Base-by-base conservation (phyloP, 2,797 vertebrate species). In the Pangasius krempfi region DNA sequence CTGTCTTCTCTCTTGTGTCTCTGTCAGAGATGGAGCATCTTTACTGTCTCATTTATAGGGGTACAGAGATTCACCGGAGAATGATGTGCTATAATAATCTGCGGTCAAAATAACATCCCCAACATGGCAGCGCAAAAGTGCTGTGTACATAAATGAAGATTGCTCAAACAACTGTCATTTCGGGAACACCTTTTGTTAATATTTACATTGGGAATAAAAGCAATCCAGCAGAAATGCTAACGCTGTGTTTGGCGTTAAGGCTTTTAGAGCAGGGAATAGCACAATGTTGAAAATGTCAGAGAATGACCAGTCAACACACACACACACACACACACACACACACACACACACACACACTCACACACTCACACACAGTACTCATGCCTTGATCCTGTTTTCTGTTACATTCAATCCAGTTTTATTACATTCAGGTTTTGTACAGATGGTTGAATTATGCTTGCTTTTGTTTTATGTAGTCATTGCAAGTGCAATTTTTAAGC, bases 171-270 rank as follows among this genome's bases (percentile, higher is more conserved):
- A 20, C 84, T 62, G 80, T 50, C 81, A 54, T 88, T 87, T 40
- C 0, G 18, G 60, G 33, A 88, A 78, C 66, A 88, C 80, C 72
- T 27, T 88, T 56, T 54, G 72, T 37, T 68, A 88, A 85, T 88
- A 85, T 88, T 88, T 78, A 88, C 87, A 54, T 44, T 60, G 27
- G 20, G 50, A 88, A 64, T 88, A 66, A 88, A 85, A 84, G 58
- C 47, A 40, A 62, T 64, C n/a, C 25, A 1, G 9, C 58, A 37
- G 64, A 47, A 72, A 56, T 30, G 12, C n/a, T 37, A 37, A 27
- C 22, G 25, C 44, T 68, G 47, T 81, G 50, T 72, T 40, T 66
- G 44, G 14, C 16, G 2, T 22, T 80, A 22, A 58, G 54, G 79
- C 79, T 58, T 81, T 82, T 50, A 84, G 14, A 68, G 40, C 6